Evolutionary conservation across 2,888 invertebrate species (phyloP).

Genomic region (Trachelus troglodyta): DNA sequence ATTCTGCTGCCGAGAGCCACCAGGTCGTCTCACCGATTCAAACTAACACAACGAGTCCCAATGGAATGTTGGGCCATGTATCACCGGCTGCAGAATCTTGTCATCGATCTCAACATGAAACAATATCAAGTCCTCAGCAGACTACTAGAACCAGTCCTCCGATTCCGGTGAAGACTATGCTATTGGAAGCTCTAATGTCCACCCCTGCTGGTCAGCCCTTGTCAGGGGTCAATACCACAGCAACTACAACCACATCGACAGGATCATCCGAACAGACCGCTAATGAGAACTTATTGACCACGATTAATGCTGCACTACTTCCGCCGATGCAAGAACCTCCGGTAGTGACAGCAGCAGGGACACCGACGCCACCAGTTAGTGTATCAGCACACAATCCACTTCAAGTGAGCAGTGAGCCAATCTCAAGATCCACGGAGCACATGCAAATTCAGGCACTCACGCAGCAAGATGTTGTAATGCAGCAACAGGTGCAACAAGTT

Average conservation of each 20-base stretch:
- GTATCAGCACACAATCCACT: conserved; percentile 48
- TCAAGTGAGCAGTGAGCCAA: conserved; percentile 44
- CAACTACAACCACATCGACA: conserved; percentile 30
- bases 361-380: conserved; percentile 40
- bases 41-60: conserved; percentile 55
- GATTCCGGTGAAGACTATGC: conserved; percentile 79
- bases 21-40: conserved; percentile 63
- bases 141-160: conserved; percentile 70
- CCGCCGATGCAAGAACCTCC: conserved; percentile 56
- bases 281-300: conserved; percentile 52
- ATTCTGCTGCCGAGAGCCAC: conserved; percentile 69
- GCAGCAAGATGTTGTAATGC: conserved; percentile 57
- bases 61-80: conserved; percentile 65
- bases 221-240: conserved; percentile 23
- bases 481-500: conserved; percentile 54
- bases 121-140: conserved; percentile 53
- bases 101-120: conserved; percentile 61
- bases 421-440: conserved; percentile 39
- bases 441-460: conserved; percentile 53
- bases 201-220: conserved; percentile 25
- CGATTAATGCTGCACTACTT: conserved; percentile 57
- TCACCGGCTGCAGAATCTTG: conserved; percentile 66
- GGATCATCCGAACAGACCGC: conserved; percentile 36
- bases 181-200: conserved; percentile 72
- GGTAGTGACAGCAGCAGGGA: conserved; percentile 42